Evolutionary conservation across 64 coral and sea anemone species (phyloP).

Genomic region (Platygyra sinensis): DNA sequence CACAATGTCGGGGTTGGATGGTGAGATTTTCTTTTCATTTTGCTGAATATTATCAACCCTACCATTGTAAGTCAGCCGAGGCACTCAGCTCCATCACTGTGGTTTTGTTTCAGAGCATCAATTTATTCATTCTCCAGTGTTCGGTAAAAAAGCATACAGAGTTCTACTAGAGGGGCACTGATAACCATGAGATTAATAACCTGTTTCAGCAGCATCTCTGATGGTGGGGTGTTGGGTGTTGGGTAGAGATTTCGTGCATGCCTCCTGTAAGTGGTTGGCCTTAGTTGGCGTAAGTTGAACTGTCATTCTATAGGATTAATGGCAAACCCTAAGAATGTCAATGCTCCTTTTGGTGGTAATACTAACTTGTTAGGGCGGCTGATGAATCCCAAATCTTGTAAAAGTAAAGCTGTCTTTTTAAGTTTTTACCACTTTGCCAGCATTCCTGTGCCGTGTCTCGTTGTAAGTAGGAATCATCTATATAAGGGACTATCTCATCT

Average conservation of each 20-base stretch:
- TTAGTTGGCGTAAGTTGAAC: too few relatives aligned
- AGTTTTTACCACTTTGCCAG: slow-evolving; percentile 37
- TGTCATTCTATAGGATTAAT: too few relatives aligned
- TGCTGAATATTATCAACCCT: slow-evolving; percentile 7
- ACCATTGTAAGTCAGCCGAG: slow-evolving; percentile 1
- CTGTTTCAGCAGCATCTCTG: slow-evolving; percentile 39
- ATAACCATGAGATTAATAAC: slow-evolving; percentile 15
- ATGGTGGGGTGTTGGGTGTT: not conserved
- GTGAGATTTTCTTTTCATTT: not conserved
- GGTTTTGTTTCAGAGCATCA: slow-evolving; percentile 34
- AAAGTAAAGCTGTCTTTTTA: slow-evolving; percentile 27
- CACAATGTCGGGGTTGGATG: not conserved
- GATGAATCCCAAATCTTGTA: slow-evolving; percentile 9
- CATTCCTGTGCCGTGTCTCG: slow-evolving; percentile 15
- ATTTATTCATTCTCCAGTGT: slow-evolving; percentile 2
- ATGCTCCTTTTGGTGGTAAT: too few relatives aligned
- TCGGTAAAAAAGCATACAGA: not conserved
- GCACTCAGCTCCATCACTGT: not conserved
- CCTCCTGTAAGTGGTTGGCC: too few relatives aligned
- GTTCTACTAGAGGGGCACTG: slow-evolving; percentile 11
- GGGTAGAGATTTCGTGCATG: too few relatives aligned
- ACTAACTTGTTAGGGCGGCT: too few relatives aligned
- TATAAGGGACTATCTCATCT: slow-evolving; percentile 30
- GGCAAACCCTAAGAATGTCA: too few relatives aligned
- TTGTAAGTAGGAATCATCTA: slow-evolving; percentile 27